Base-by-base conservation (phyloP, 92 coral and sea anemone genomes). In the Isaurus tuberculatus region DNA sequence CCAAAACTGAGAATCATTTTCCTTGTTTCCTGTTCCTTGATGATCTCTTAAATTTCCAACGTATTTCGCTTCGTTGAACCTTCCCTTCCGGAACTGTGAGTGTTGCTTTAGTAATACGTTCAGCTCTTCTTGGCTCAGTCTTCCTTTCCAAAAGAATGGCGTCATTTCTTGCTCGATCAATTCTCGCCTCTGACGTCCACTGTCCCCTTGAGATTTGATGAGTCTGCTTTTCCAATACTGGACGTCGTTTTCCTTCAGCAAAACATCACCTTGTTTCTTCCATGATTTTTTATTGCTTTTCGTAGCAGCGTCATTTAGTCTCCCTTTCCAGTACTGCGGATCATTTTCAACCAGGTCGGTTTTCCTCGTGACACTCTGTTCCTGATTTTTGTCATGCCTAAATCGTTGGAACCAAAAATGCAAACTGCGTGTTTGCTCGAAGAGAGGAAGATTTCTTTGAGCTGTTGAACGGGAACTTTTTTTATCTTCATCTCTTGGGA, bases 301-400 rank as follows among this genome's bases (percentile, higher is more conserved):
- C 7, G 46, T 0, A 13, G 11, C 46, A 0, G 7, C 9, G 11
- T 40, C 46, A 25, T 65, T 10, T 27, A 65, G 33, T 31, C 71
- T 32, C n/a, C 71, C 71, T 65, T 65, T 65, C 71, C 71, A 65
- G 34, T 14, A 65, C n/a, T 65, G 71, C 9, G 42, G 71, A 20
- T 65, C 71, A 65, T 65, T 65, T 40, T 40, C 46, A 40, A 13
- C 46, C 46, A 40, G 0, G 46, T 13, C 1, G 8, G 7, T 40
- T 40, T 40, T 8, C 9, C 40, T 20, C 40, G 26, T 17, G 0
- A 65, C 42, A 8, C 29, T 34, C 33, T 64, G 70, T 8, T 11
- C 43, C n/a, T 65, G 6, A 16, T 11, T 34, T 30, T 65, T 65
- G 2, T 8, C 71, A 20, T 28, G 9, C 29, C 33, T 20, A 15